Conservation (phyloP, 2,797 vertebrate species). For the Aplochiton taeniatus region DNA sequence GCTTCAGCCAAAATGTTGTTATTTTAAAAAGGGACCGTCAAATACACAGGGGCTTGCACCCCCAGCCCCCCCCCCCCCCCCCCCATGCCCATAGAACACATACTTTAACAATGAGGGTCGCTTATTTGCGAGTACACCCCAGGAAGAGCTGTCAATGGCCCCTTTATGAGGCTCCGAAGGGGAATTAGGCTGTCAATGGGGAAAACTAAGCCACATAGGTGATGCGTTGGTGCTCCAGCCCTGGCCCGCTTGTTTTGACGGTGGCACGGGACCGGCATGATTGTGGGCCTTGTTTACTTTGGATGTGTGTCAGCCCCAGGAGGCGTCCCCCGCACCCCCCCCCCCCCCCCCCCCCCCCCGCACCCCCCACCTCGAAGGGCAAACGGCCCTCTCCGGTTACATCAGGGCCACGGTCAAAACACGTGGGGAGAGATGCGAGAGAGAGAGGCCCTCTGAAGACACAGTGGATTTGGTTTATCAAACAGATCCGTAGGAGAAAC, state of each 20-base stretch:
- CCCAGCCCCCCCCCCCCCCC: conserved; percentile 11
- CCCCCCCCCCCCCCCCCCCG: conserved; percentile 24
- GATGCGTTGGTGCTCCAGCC: conserved; percentile 48
- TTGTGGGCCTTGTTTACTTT: conserved; percentile 68
- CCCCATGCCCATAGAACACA: conserved; percentile 46
- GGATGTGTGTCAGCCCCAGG: conserved; percentile 56
- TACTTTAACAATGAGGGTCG: conserved; percentile 74
- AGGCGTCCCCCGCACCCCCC: conserved; percentile 28
- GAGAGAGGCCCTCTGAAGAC: neutral
- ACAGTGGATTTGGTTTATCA: neutral
- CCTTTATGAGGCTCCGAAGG: conserved; percentile 67
- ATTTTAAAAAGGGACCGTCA: conserved; percentile 60
- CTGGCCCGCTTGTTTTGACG: conserved; percentile 75
- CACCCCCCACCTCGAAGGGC: conserved; percentile 16
- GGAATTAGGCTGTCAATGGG: conserved; percentile 78
- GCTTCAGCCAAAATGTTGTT: conserved; percentile 70
- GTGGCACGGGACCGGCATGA: conserved; percentile 65
- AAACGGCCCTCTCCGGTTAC: conserved; percentile 56
- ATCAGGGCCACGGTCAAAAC: conserved; percentile 53
- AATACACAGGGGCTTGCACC: conserved; percentile 45
- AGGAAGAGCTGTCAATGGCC: conserved; percentile 73
- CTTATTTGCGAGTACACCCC: conserved; percentile 68
- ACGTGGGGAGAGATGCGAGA: conserved; percentile 16
- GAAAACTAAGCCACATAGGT: conserved; percentile 68
- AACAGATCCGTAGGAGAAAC: no score